Conservation (phyloP, 2,113 vertebrate species). For the Muntiacus muntjak region DNA sequence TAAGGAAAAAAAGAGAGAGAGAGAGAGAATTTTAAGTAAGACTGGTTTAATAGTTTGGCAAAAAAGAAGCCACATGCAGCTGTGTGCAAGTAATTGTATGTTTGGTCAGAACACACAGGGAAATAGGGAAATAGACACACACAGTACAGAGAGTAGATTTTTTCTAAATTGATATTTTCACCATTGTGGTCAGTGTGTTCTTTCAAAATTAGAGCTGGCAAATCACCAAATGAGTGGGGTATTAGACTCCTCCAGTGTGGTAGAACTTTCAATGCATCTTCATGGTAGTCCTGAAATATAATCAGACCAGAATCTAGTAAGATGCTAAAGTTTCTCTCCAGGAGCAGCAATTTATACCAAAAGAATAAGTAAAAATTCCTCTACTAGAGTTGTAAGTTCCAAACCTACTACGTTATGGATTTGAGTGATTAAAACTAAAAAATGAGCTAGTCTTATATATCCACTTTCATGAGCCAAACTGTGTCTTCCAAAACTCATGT, state of each 20-base stretch:
- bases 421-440: not conserved
- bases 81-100: not conserved
- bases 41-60: not conserved
- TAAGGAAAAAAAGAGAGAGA: not conserved
- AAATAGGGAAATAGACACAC: not conserved
- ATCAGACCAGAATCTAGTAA: not conserved
- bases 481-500: not conserved
- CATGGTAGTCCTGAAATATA: conserved; percentile 43
- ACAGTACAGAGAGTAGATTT: not conserved
- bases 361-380: not conserved
- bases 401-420: not conserved
- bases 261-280: not conserved
- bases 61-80: not conserved
- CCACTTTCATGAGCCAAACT: not conserved
- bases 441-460: not conserved
- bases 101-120: not conserved
- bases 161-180: not conserved
- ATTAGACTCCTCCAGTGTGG: not conserved
- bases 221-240: not conserved
- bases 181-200: not conserved
- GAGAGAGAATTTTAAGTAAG: not conserved
- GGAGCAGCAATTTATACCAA: not conserved
- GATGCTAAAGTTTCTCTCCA: not conserved
- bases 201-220: conserved; percentile 21
- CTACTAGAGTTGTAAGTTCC: not conserved